Conservation (phyloP, 2,113 vertebrate genomes). For the Puma concolor region DNA sequence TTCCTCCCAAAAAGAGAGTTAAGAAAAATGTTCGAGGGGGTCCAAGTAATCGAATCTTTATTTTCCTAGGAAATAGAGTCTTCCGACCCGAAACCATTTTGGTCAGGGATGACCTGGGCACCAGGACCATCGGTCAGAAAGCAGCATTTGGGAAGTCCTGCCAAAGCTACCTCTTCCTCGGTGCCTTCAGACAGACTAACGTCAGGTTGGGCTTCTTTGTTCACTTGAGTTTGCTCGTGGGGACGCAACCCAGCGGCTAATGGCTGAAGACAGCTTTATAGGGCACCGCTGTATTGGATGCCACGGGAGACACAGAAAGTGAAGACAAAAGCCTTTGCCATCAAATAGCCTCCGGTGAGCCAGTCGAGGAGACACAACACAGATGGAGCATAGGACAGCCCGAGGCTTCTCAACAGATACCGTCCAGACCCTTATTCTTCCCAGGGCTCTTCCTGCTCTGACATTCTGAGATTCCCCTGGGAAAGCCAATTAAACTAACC, state of each 20-base stretch:
- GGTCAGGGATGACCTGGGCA: background rate
- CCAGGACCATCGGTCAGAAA: conserved; percentile 3
- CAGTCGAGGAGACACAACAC: background rate
- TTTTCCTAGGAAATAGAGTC: conserved; percentile 8
- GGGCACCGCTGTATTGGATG: background rate
- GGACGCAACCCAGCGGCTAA: background rate
- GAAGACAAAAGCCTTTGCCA: background rate
- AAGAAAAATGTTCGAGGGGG: background rate
- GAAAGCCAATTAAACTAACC: background rate
- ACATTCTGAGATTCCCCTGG: background rate
- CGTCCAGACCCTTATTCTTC: background rate
- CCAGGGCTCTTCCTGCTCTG: background rate
- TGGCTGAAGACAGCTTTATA: background rate
- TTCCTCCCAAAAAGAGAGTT: background rate
- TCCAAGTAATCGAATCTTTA: background rate
- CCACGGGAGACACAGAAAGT: background rate
- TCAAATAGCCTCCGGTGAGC: background rate
- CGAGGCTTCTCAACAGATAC: background rate
- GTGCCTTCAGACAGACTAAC: background rate
- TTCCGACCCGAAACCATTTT: background rate
- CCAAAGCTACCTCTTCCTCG: background rate
- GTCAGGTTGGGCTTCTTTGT: background rate
- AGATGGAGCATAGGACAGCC: background rate
- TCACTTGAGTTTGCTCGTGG: background rate
- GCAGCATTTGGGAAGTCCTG: background rate